Evolutionary conservation across 1,140 invertebrate species (phyloP).

Genomic region (Lepidotrigona ventralis): DNA sequence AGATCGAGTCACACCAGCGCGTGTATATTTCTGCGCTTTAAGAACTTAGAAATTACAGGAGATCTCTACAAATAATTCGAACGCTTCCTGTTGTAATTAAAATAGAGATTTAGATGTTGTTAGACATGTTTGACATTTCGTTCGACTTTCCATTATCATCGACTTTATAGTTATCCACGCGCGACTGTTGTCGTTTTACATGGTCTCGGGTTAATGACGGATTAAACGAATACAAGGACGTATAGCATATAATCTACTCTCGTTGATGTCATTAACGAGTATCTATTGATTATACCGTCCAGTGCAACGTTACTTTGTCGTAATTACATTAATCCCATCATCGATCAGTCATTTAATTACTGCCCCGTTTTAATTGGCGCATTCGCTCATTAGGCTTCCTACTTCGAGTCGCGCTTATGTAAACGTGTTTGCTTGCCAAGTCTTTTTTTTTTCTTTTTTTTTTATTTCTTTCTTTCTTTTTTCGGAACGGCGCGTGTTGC

Average conservation of each 20-base stretch:
- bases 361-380: conserved; percentile 68
- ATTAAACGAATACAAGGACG: conserved; percentile 48
- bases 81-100: too few relatives aligned
- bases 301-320: conserved; percentile 60
- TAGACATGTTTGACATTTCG: background rate
- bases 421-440: background rate
- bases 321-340: conserved; percentile 68
- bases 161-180: conserved; percentile 34
- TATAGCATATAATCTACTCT: conserved; percentile 46
- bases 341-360: conserved; percentile 69
- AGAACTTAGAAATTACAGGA: too few relatives aligned
- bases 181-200: conserved; percentile 20
- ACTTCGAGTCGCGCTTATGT: background rate
- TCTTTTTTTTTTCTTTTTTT: background rate
- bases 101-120: background rate
- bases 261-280: conserved; percentile 62
- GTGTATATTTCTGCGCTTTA: too few relatives aligned
- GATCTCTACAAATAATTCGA: too few relatives aligned
- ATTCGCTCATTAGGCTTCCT: conserved; percentile 62
- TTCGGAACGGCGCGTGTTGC: background rate
- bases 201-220: conserved; percentile 56
- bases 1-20: too few relatives aligned
- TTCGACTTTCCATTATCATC: background rate
- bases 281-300: conserved; percentile 64
- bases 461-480: background rate